Evolutionary conservation across 2,888 invertebrate species (phyloP), one percentile per base, ranked within the genome.

Genomic region (Volucella inanis): DNA sequence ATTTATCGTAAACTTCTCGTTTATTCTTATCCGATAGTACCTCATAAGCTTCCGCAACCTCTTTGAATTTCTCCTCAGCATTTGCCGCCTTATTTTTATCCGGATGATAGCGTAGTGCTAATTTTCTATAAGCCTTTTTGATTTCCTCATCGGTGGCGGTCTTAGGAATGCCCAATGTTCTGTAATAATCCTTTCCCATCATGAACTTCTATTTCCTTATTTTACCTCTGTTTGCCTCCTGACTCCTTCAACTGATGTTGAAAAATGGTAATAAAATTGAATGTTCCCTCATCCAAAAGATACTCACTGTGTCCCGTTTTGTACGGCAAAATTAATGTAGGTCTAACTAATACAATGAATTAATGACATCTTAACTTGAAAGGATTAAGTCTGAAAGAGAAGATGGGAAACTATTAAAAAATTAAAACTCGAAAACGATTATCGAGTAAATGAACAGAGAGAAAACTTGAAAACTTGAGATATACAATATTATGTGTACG

Each of bases 101-200:
- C 38, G 99, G 99, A 93, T 99, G 99, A 93, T 97, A 99, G 91
- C 98, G 98, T 79, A 99, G 93, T 15, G 99, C 99, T 92, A 99
- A 94, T 93, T 99, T 97, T 89, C 98, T 94, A 92, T 99, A 99
- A 4, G 98, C 98, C 91, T 98, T 99, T 92, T 98, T 98, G 90
- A 99, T 98, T 92, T 99, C 99, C 90, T 99, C 99, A 88, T 99
- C 99, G 81, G 95, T 94, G 65, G 99, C 98, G 89, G 95, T 95
- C 93, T 96, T 97, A 72, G 94, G 89, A 88, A 99, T 93, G 87
- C 98, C 99, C 88, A 99, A 93, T 89, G 95, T 97, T 93, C 97
- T 97, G 93, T 99, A 99, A 92, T 98, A 99, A 93, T 99, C 98
- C 93, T 99, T 99, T 82, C 98, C 99, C 99, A 99, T 98, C 90